Conservation (phyloP, 2,888 invertebrate genomes). For the Mayetiola destructor region DNA sequence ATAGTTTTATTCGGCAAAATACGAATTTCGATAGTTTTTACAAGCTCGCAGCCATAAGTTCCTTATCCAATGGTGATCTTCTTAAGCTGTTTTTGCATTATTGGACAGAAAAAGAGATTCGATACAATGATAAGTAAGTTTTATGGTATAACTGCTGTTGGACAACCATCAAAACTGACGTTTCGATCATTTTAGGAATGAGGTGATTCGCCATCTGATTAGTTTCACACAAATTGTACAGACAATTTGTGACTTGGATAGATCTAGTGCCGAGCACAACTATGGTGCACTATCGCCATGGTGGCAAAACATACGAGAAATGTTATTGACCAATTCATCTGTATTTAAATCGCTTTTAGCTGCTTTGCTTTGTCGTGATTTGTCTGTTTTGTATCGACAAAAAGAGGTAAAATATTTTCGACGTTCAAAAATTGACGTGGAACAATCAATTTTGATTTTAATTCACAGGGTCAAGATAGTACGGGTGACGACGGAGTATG, state of each 20-base stretch:
- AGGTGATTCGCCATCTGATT: slow-evolving; percentile 44
- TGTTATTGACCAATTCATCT: slow-evolving; percentile 55
- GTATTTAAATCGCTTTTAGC: slow-evolving; percentile 67
- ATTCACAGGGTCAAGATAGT: slow-evolving; percentile 24
- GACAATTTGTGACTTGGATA: slow-evolving; percentile 47
- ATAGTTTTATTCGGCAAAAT: not conserved
- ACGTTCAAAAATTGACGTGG: not conserved
- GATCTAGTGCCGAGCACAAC: slow-evolving; percentile 45
- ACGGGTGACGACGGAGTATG: slow-evolving; percentile 45
- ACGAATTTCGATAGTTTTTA: slow-evolving; percentile 26
- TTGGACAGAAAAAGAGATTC: slow-evolving; percentile 50
- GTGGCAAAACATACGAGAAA: slow-evolving; percentile 66
- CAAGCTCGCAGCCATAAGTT: slow-evolving; percentile 27
- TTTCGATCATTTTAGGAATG: slow-evolving; percentile 25
- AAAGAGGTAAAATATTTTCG: slow-evolving; percentile 23
- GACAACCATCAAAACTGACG: not conserved
- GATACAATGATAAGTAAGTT: slow-evolving; percentile 27
- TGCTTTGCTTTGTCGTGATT: slow-evolving; percentile 67
- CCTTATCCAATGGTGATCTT: slow-evolving; percentile 42
- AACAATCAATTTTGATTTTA: slow-evolving; percentile 23
- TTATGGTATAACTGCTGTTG: not conserved
- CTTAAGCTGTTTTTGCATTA: slow-evolving; percentile 55
- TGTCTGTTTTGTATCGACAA: slow-evolving; percentile 37
- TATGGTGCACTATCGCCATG: slow-evolving; percentile 60
- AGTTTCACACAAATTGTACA: slow-evolving; percentile 50